These are phyloP conservation scores for Anolis carolinensis DNA, from an alignment of 2,113 vertebrate genomes.

Conservation along the genomic window DNA sequence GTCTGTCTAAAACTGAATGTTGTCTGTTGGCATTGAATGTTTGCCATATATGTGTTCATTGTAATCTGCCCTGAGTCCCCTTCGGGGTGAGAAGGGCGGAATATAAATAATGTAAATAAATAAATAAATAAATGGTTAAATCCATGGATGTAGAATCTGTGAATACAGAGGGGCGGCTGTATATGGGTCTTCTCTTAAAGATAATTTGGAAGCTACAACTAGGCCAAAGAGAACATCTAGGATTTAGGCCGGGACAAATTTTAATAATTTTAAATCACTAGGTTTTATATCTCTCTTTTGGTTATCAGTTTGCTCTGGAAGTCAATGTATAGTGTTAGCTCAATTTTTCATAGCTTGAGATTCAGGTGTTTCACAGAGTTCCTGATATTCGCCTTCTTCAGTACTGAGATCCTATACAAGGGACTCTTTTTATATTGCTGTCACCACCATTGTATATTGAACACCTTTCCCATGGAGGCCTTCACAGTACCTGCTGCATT, in stretches of 20 bases:
- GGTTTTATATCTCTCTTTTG: neutral
- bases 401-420: neutral
- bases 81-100: too few species aligned
- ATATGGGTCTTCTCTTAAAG: neutral
- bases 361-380: neutral
- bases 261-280: neutral
- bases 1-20: too few species aligned
- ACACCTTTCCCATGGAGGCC: neutral
- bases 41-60: too few species aligned
- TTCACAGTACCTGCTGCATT: neutral
- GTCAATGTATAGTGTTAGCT: neutral
- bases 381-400: neutral
- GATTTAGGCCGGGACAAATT: neutral
- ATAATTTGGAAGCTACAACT: neutral
- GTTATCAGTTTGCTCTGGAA: neutral
- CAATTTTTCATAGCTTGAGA: neutral
- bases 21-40: too few species aligned
- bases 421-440: neutral
- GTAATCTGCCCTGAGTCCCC: too few species aligned
- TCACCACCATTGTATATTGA: neutral
- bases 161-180: too few species aligned
- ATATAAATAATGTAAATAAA: too few species aligned
- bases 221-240: neutral
- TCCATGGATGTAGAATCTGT: too few species aligned
- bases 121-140: too few species aligned